These are phyloP conservation scores for Ichneumon xanthorius DNA, from an alignment of 2,888 invertebrate genomes.

Conservation along the genomic window DNA sequence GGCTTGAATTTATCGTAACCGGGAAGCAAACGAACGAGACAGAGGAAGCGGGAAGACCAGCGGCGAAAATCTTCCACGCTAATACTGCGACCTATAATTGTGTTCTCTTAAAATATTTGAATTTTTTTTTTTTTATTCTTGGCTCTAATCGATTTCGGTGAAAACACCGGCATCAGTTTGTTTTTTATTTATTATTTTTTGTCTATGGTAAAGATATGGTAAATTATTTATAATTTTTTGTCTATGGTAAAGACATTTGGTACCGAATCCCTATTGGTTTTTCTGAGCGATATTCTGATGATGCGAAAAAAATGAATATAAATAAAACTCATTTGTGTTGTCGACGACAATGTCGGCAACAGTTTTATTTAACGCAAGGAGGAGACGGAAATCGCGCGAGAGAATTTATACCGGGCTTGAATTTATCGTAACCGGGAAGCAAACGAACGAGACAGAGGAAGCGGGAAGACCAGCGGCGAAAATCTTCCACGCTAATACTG, in stretches of 20 bases:
- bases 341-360: neutral
- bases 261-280: no score
- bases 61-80: constrained; percentile 26
- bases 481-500: constrained; percentile 17
- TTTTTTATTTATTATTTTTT: no score
- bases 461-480: constrained; percentile 12
- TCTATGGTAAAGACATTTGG: no score
- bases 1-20: constrained; percentile 68
- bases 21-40: constrained; percentile 51
- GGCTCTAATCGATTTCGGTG: no score
- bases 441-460: constrained; percentile 46
- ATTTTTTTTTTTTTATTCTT: no score
- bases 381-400: constrained; percentile 65
- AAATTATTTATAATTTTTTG: no score
- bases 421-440: constrained; percentile 68
- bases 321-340: no score
- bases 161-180: no score
- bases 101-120: neutral
- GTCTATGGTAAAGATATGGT: no score
- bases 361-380: constrained; percentile 20
- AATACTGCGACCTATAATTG: constrained; percentile 1
- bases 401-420: constrained; percentile 68
- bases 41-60: constrained; percentile 26
- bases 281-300: no score
- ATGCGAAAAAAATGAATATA: no score